Evolutionary conservation across 1,140 invertebrate species (phyloP).

Genomic region (Ostrea edulis): DNA sequence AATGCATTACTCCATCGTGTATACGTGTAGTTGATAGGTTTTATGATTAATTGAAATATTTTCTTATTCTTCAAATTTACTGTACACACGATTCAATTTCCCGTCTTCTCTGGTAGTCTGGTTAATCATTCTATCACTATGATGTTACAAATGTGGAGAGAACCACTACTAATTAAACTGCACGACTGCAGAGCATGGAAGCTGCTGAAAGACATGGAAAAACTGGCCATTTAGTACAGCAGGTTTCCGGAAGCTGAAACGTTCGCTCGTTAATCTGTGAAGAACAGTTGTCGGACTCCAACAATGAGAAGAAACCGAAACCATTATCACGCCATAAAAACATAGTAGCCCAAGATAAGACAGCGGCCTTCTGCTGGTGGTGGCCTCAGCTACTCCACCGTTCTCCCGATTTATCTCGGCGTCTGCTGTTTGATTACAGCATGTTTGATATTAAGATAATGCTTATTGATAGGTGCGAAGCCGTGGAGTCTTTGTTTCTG

Average conservation of each 20-base stretch:
- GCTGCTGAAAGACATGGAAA: not conserved
- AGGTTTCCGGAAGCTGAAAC: not conserved
- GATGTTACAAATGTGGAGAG: not conserved
- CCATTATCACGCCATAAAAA: constrained; percentile 7
- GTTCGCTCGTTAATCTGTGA: not conserved
- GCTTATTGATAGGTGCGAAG: constrained; percentile 7
- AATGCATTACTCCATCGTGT: too few species aligned
- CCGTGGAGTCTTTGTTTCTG: not conserved
- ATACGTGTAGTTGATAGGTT: too few species aligned
- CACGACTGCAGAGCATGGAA: not conserved
- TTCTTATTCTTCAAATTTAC: not conserved
- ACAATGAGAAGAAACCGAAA: not conserved
- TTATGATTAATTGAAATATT: too few species aligned
- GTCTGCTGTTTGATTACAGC: constrained; percentile 5
- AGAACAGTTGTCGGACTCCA: constrained; percentile 5
- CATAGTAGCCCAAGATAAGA: not conserved
- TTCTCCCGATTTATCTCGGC: not conserved
- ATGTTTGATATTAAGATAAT: constrained; percentile 35
- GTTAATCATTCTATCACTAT: not conserved
- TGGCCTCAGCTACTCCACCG: not conserved
- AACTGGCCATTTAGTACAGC: not conserved
- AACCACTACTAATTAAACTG: not conserved
- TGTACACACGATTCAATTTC: not conserved
- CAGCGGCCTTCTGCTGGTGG: not conserved
- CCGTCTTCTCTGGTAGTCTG: not conserved